Conservation (phyloP, 2,888 invertebrate genomes). For the Omphaloscelis lunosa region DNA sequence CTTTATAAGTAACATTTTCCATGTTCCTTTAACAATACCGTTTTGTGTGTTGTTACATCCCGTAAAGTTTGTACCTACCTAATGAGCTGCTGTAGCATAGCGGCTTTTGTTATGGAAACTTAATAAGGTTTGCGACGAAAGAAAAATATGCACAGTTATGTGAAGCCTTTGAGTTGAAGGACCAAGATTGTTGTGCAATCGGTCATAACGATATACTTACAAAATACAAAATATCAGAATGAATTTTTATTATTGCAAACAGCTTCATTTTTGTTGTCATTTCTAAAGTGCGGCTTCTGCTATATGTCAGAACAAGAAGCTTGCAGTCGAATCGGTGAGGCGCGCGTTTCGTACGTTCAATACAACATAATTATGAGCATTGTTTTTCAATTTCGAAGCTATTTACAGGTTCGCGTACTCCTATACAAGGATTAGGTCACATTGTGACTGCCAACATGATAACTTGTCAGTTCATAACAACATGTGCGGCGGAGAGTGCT, state of each 20-base stretch:
- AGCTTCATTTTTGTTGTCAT: background rate
- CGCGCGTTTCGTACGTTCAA: background rate
- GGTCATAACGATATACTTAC: background rate
- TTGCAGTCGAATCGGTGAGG: no score
- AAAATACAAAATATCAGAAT: background rate
- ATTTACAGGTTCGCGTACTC: background rate
- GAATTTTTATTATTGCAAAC: background rate
- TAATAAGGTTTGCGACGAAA: conserved; percentile 39
- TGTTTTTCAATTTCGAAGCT: background rate
- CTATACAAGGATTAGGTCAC: background rate
- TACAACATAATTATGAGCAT: background rate
- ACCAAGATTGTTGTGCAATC: background rate
- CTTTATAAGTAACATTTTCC: conserved; percentile 34
- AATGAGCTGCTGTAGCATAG: conserved; percentile 28
- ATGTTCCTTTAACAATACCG: conserved; percentile 47
- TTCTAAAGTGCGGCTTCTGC: background rate
- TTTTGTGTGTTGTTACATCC: conserved; percentile 42
- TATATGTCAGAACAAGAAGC: background rate
- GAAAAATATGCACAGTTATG: conserved; percentile 8
- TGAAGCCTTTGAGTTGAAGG: conserved; percentile 9
- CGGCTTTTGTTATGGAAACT: conserved; percentile 41
- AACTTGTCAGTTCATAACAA: background rate
- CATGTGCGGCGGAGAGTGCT: background rate
- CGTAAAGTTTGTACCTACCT: conserved; percentile 28
- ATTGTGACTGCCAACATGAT: background rate